These are phyloP conservation scores for Garrulus glandarius DNA, from an alignment of 2,797 vertebrate genomes.

Conservation along the genomic window DNA sequence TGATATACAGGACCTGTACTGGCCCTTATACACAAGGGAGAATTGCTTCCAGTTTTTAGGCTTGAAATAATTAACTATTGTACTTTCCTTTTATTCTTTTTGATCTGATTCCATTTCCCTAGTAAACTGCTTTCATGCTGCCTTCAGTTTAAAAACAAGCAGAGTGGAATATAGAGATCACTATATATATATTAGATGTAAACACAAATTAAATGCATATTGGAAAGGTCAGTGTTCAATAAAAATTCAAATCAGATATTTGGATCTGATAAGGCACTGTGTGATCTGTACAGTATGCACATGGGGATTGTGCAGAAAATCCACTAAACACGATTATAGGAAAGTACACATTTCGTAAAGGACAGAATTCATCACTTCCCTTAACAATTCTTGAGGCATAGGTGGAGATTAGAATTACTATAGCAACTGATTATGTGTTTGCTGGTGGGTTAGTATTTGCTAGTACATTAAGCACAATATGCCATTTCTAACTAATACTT, in stretches of 20 bases:
- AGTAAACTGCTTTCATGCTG: not conserved
- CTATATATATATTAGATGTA: not conserved
- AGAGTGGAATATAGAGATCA: not conserved
- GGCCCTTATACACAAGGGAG: not conserved
- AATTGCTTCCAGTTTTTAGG: not conserved
- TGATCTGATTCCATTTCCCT: not conserved
- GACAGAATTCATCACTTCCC: not conserved
- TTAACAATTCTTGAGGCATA: not conserved
- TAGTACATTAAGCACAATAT: not conserved
- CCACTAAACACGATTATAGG: not conserved
- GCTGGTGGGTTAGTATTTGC: not conserved
- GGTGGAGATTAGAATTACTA: constrained; percentile 22
- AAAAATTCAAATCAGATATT: constrained; percentile 38
- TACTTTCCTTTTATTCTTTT: not conserved
- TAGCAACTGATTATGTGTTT: constrained; percentile 31
- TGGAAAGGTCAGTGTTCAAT: constrained; percentile 28
- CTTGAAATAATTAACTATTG: constrained; percentile 17
- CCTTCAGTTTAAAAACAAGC: not conserved
- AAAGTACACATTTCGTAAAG: not conserved
- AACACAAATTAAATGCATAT: not conserved
- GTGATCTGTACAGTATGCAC: not conserved
- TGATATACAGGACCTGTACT: constrained; percentile 31
- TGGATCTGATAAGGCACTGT: not conserved
- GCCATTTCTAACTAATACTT: constrained; percentile 10
- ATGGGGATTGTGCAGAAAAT: constrained; percentile 24